Base-by-base conservation (phyloP, 64 coral and sea anemone genomes). In the Montipora cactus region DNA sequence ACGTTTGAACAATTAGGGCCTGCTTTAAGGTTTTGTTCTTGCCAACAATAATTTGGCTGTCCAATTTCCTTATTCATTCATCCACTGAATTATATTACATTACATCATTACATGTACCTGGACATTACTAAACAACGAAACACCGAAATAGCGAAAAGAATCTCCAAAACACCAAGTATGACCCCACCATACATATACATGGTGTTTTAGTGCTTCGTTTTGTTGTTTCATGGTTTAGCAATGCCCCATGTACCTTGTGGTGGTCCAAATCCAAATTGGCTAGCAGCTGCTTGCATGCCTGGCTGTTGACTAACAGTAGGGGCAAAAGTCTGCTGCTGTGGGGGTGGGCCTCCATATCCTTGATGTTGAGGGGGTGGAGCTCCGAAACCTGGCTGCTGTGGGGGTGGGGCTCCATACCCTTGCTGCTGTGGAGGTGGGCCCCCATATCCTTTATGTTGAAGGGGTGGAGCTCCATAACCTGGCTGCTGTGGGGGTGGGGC, bases 311-410 rank as follows among this genome's bases (percentile, higher is more conserved):
- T 12, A 12, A 16, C 14, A 64, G 11, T 64, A 12, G 61, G 61
- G 61, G 61, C 77, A 77, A 9, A 67, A 59, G 25, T 89, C 67
- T 81, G 87, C 44, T 69, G 87, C 87, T 84, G 45, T 49, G 22
- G 66, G 72, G 61, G 15, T 64, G 61, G 61, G 84, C 64, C 3
- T 44, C 18, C 49, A 75, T 93, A 93, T 3, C 74, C 75, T 23
- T 23, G 16, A 59, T 90, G 87, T 28, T 90, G 93, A 4, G 44
- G 93, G n/a, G 88, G 77, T 75, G 28, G 59, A 15, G 0, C 10
- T 64, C 59, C 51, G 8, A 23, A 69, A 16, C 45, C 77, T 81
- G 80, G 92, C 49, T 79, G 91, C 51, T 95, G 94, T 11, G 72
- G 19, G 8, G 88, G 73, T 61, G 77, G 77, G 14, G 61, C n/a